These are phyloP conservation scores for Trichonephila clavipes DNA, from an alignment of 1,140 invertebrate genomes.

Conservation along the genomic window DNA sequence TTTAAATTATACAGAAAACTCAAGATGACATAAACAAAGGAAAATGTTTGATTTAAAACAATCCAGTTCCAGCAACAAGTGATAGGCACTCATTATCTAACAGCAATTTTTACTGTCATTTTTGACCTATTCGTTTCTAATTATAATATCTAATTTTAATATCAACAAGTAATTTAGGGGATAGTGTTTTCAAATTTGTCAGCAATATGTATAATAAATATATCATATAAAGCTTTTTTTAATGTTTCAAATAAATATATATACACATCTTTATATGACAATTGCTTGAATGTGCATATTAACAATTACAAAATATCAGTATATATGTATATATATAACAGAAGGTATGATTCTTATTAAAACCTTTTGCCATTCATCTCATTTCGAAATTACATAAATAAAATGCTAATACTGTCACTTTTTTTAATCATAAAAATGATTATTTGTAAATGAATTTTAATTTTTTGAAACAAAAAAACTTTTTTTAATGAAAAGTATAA, in stretches of 20 bases:
- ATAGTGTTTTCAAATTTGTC: slow-evolving; percentile 26
- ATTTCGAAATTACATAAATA: too few species aligned
- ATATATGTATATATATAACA: neutral
- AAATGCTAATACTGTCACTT: too few species aligned
- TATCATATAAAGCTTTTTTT: slow-evolving; percentile 26
- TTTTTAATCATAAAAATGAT: too few species aligned
- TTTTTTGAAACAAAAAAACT: too few species aligned
- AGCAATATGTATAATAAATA: slow-evolving; percentile 39
- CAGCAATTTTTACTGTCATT: slow-evolving; percentile 57
- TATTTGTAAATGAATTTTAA: too few species aligned
- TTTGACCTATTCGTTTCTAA: neutral
- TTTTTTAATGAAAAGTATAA: too few species aligned
- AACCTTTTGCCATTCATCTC: neutral
- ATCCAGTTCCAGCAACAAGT: slow-evolving; percentile 44
- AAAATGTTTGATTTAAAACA: neutral
- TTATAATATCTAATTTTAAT: slow-evolving; percentile 28
- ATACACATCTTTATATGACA: neutral
- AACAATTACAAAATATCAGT: slow-evolving; percentile 24
- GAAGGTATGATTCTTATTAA: neutral
- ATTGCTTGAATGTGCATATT: neutral
- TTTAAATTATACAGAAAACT: slow-evolving; percentile 15
- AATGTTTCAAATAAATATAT: slow-evolving; percentile 42
- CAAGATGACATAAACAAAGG: slow-evolving; percentile 34
- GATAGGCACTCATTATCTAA: slow-evolving; percentile 68
- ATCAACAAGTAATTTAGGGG: slow-evolving; percentile 26